Evolutionary conservation across 2,797 vertebrate genomes (phyloP), one percentile per base, ranked within the genome.

Genomic region (Spinus olivaceus): DNA sequence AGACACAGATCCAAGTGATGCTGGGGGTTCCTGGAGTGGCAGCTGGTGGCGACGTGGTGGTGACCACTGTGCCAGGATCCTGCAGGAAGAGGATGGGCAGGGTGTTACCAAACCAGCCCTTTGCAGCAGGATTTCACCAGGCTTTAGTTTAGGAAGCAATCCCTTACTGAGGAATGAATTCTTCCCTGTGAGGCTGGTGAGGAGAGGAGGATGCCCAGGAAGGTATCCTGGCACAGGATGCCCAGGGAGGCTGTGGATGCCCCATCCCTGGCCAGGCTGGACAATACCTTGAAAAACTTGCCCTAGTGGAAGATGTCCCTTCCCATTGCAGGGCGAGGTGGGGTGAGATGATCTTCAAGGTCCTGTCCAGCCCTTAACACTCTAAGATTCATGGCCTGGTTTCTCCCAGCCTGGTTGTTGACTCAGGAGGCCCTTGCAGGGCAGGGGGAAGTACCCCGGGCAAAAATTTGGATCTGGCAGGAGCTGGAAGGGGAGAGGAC

Each of bases 401-500:
- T 71, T 64, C 76, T 90, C 41, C 42, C 11, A 2, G 4, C 19
- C 33, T 35, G n/a, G 18, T 2, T 3, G 0, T n/a, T 84, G 32
- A 12, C 18, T 44, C 28, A 33, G 41, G 3, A 73, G 42, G 12
- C 7, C 9, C 9, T 86, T 53, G 12, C 25, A 67, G 37, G 53
- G 20, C 8, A 10, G 18, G 7, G 7, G 5, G 39, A 47, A 72
- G 30, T 1, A 14, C 15, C 33, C 13, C 0, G 0, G 25, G 25
- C 9, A 30, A 85, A 72, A 28, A 37, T 25, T 1, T n/a, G 42
- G 28, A 25, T n/a, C 8, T 2, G 2, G 23, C 20, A 71, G 28
- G 32, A 27, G 30, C n/a, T 61, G 32, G 28, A 72, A 80, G 21
- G 2, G 14, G 23, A 8, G 25, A 60, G 10, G n/a, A 53, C 22